A percentile compares a stretch with the other conserved stretches of the same genome.
Evolutionary conservation across 1,140 invertebrate genomes (phyloP).

Genomic region (Acromyrmex charruanus): DNA sequence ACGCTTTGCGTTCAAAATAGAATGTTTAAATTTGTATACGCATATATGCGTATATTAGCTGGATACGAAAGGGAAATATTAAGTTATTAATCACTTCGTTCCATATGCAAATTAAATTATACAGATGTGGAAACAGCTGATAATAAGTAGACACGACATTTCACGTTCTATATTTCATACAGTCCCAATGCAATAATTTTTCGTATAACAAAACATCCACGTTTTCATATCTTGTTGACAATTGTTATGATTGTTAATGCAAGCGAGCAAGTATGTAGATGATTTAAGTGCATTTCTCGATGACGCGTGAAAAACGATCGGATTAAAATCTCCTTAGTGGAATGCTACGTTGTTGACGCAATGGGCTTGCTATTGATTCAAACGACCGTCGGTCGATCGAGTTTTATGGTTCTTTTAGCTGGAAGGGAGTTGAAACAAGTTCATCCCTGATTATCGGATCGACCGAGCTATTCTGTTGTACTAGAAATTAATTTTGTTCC

Average conservation of each 20-base stretch:
- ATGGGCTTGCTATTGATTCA: slow-evolving; percentile 47
- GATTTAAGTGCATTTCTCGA: slow-evolving; percentile 34
- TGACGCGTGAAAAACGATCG: slow-evolving; percentile 30
- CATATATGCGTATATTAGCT: not conserved
- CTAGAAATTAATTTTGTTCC: slow-evolving; percentile 52
- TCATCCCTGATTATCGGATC: slow-evolving; percentile 53
- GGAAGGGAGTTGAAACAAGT: slow-evolving; percentile 37
- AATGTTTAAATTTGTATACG: slow-evolving; percentile 47
- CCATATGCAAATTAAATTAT: slow-evolving; percentile 59
- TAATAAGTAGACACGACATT: slow-evolving; percentile 46
- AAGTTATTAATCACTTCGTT: slow-evolving; percentile 50
- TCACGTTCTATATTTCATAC: slow-evolving; percentile 9
- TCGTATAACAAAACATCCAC: not conserved
- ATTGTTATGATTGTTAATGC: slow-evolving; percentile 45
- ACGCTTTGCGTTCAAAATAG: slow-evolving; percentile 21
- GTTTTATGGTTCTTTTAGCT: slow-evolving; percentile 48
- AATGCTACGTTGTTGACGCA: slow-evolving; percentile 42
- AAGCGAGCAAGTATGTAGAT: not conserved
- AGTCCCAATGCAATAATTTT: slow-evolving; percentile 23
- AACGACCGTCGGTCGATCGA: slow-evolving; percentile 39
- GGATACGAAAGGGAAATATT: slow-evolving; percentile 21
- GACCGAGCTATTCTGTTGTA: slow-evolving; percentile 17
- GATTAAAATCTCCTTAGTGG: slow-evolving; percentile 52
- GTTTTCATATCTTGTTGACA: not conserved
- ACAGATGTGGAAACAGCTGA: slow-evolving; percentile 47